phyloP scores from a whole-genome alignment of 1,140 invertebrate genomes.

The Eciton burchellii region DNA sequence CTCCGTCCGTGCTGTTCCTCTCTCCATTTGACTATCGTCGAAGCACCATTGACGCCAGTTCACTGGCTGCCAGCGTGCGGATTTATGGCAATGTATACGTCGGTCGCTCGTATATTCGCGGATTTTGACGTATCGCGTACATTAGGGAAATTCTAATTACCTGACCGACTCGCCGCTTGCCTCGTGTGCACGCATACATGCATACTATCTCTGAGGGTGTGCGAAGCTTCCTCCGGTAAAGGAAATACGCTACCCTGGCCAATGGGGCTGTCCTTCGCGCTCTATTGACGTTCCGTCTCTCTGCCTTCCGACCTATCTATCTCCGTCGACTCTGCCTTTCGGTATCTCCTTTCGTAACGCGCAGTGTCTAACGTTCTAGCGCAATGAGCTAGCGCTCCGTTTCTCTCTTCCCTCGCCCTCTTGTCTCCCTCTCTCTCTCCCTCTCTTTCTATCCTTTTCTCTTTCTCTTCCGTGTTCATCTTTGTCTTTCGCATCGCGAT shows the following conservation, averaged over 20 bases:
- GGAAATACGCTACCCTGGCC: conserved; percentile 64
- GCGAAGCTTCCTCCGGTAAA: conserved; percentile 60
- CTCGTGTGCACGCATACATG: background rate
- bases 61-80: conserved; percentile 79
- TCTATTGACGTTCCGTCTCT: conserved; percentile 61
- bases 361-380: conserved; percentile 32
- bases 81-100: conserved; percentile 82
- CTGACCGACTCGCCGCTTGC: conserved; percentile 10
- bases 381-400: conserved; percentile 31
- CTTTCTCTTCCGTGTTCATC: conserved; percentile 18
- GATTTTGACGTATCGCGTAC: conserved; percentile 77
- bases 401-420: conserved; percentile 30
- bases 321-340: conserved; percentile 49
- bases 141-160: conserved; percentile 80
- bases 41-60: conserved; percentile 84
- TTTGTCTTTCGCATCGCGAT: conserved; percentile 41
- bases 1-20: conserved; percentile 64
- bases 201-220: conserved; percentile 25
- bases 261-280: conserved; percentile 59
- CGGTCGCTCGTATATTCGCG: conserved; percentile 74
- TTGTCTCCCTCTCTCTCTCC: conserved; percentile 36
- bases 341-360: conserved; percentile 55
- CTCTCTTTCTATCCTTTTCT: too few relatives aligned
- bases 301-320: conserved; percentile 58
- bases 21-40: conserved; percentile 75